Base-by-base conservation (phyloP, 1,140 invertebrate genomes). In the Aleiodes sp. region DNA sequence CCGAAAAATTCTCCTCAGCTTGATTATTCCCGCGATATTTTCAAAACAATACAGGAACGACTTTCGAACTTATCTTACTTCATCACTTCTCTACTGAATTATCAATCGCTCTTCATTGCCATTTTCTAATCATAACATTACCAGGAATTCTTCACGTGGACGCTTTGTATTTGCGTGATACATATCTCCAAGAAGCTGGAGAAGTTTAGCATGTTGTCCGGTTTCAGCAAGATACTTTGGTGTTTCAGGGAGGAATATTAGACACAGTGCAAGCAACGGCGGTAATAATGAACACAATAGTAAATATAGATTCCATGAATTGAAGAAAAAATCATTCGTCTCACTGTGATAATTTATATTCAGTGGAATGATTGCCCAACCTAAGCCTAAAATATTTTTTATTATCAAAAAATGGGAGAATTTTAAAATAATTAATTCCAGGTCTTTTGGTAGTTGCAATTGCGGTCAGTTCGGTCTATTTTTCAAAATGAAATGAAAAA, bases 201-300 rank as follows among this genome's bases (percentile, higher is more conserved):
- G 61, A 9, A 87, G 76, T 33, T 85, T 74, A 0, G 82, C 73
- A 56, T 83, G 76, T 41, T 83, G 73, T 72, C 87, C 85, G 68
- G 76, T 80, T 26, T 85, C 83, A 2, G 90, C 80, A 0, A 90
- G 78, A 72, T 86, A 91, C 72, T 90, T 90, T 0, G 90, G 89
- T 65, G 88, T 90, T 74, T 91, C 90, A 2, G 90, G 90, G 72
- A 90, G 87, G 12, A 83, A 82, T 1, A 87, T 31, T 16, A 90
- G 78, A 64, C 70, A 87, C 0, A 79, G 19, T 4, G 73, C 80
- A 4, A 80, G 61, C 4, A 82, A n/a, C 1, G 83, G 56, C 12
- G 75, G 75, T 2, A 83, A 82, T 4, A 84, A 35, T 0, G 80
- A 76, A 37, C 82, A 82, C 1, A 82, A 60, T 4, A 80, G 64